These are phyloP conservation scores for Bos javanicus DNA, from an alignment of 2,113 vertebrate genomes.

Conservation along the genomic window DNA sequence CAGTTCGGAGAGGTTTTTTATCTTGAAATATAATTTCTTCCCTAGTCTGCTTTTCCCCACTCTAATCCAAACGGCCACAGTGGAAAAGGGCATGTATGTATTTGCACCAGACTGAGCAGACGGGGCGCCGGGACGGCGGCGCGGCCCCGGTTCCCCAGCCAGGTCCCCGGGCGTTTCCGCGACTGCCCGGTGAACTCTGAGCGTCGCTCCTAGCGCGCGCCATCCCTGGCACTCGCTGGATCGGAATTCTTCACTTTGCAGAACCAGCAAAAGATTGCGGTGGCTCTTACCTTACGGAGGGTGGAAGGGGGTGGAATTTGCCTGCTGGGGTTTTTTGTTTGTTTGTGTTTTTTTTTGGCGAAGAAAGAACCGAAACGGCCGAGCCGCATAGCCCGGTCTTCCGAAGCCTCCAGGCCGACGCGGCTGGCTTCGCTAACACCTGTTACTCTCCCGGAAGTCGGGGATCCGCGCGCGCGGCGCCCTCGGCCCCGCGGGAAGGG, in stretches of 20 bases:
- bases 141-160: fast-evolving
- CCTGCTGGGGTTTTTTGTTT: too few relatives aligned
- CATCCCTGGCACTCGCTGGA: neutral
- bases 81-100: neutral
- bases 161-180: fast-evolving
- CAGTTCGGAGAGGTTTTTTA: neutral
- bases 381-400: fast-evolving
- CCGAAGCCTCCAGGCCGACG: neutral
- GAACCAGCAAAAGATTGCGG: neutral
- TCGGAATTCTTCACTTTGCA: neutral
- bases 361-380: neutral
- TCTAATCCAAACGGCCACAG: neutral
- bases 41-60: neutral
- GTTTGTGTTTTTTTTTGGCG: neutral
- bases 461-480: fast-evolving
- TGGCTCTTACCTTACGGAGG: neutral
- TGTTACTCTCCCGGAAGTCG: neutral
- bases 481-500: neutral
- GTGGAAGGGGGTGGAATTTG: fast-evolving
- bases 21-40: neutral
- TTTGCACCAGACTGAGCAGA: neutral
- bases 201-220: neutral
- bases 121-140: fast-evolving
- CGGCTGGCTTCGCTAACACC: neutral
- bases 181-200: fast-evolving